Percentiles rank a stretch among this genome's conserved stretches.
Conservation (phyloP, 2,888 invertebrate genomes). For the Caradrina kadenii region DNA sequence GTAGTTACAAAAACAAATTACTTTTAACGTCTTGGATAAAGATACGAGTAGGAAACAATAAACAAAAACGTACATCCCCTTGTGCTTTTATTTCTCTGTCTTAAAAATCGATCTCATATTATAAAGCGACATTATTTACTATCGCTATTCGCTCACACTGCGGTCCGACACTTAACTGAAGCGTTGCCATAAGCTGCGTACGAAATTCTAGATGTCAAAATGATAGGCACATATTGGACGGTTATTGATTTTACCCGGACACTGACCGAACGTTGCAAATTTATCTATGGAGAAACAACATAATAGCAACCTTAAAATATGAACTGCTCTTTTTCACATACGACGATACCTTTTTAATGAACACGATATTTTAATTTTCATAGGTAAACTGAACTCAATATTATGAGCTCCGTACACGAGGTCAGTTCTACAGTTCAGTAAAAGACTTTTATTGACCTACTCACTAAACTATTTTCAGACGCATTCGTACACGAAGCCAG, state of each 20-base stretch:
- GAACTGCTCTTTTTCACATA: conserved; percentile 14
- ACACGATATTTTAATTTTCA: conserved; percentile 4
- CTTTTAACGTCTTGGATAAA: no score
- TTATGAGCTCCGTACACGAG: no score
- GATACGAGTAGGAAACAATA: no score
- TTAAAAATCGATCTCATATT: no score
- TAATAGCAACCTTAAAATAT: conserved; percentile 25
- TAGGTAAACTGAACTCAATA: conserved; percentile 2
- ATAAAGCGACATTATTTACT: no score
- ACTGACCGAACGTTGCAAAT: conserved; percentile 70
- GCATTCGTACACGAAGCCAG: no score
- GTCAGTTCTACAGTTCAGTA: no score
- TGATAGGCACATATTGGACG: conserved; percentile 85
- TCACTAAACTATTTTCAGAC: no score
- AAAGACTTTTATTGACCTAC: no score
- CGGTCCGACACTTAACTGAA: conserved; percentile 47
- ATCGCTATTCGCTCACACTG: conserved; percentile 47
- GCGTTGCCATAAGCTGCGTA: conserved; percentile 71
- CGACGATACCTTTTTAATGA: conserved; percentile 28
- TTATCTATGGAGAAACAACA: conserved; percentile 53
- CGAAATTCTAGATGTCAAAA: conserved; percentile 86
- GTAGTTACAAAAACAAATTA: no score
- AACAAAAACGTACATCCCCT: no score
- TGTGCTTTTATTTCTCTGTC: no score
- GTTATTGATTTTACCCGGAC: conserved; percentile 84